Conservation (phyloP, 2,797 vertebrate genomes). For the Alca torda region DNA sequence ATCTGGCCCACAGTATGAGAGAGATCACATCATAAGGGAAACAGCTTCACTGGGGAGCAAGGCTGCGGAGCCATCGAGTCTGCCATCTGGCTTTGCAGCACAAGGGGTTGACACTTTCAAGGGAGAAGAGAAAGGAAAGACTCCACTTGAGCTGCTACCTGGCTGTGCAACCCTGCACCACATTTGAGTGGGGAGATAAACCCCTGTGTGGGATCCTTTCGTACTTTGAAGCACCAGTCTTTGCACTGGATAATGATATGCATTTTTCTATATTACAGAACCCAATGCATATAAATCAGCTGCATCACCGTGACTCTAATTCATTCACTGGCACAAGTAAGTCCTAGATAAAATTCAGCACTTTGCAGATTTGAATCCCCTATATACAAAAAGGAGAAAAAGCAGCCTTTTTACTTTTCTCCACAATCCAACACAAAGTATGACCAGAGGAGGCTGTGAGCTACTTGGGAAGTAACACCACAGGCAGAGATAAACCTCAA, state of each 20-base stretch:
- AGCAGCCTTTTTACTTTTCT: not conserved
- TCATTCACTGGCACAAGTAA: not conserved
- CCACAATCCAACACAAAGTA: not conserved
- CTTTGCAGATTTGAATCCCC: not conserved
- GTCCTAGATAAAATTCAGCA: not conserved
- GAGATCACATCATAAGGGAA: not conserved
- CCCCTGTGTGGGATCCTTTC: not conserved
- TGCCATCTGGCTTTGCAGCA: conserved; percentile 22
- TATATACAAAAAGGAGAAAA: not conserved
- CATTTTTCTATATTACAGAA: not conserved
- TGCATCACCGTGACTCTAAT: rapidly evolving
- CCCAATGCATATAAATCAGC: not conserved
- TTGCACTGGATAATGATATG: not conserved
- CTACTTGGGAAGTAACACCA: not conserved
- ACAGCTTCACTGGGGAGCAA: not conserved
- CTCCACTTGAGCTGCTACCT: not conserved
- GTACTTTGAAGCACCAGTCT: not conserved
- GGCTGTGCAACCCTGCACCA: not conserved
- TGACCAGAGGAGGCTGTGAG: not conserved
- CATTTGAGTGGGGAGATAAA: not conserved
- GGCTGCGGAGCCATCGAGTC: not conserved
- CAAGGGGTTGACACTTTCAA: not conserved
- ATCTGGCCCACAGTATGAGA: not conserved
- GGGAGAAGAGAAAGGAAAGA: not conserved
- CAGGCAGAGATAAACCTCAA: not conserved